A percentile compares a stretch with the other conserved stretches of the same genome.
phyloP scores from a whole-genome alignment of 2,888 invertebrate genomes.

The Erebia aethiops region DNA sequence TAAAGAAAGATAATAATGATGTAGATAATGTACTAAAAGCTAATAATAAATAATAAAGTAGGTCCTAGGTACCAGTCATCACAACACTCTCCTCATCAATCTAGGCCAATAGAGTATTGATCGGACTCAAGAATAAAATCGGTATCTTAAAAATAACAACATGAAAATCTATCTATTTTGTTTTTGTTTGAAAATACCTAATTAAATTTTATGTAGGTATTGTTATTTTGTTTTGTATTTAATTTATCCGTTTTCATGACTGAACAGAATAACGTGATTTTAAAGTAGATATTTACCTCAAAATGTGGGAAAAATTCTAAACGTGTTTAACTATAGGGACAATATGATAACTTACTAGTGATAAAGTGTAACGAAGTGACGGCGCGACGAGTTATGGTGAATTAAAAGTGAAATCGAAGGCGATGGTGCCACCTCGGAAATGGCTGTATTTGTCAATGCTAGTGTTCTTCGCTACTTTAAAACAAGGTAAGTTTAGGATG shows the following conservation, averaged over 20 bases:
- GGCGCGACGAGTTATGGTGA: constrained; percentile 53
- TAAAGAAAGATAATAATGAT: too few species aligned
- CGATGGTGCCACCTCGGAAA: constrained; percentile 60
- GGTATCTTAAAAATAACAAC: too few species aligned
- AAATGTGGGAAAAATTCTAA: constrained; percentile 3
- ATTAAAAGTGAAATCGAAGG: constrained; percentile 52
- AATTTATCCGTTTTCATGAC: neutral
- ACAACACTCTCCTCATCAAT: too few species aligned
- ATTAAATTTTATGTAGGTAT: neutral
- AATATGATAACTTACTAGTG: constrained; percentile 15
- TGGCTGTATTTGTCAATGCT: constrained; percentile 52
- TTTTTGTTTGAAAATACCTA: too few species aligned
- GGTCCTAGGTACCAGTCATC: too few species aligned
- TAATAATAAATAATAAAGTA: too few species aligned
- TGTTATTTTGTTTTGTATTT: neutral
- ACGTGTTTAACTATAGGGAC: neutral
- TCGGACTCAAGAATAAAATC: too few species aligned
- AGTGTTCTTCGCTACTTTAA: constrained; percentile 54
- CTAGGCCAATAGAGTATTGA: too few species aligned
- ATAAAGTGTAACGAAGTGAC: constrained; percentile 17
- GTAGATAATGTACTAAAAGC: too few species aligned
- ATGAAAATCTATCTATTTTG: too few species aligned
- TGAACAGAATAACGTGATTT: neutral
- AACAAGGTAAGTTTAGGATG: constrained; percentile 53
- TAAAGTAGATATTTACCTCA: neutral